phyloP scores from a whole-genome alignment of 2,797 vertebrate species.

The Catharus ustulatus region DNA sequence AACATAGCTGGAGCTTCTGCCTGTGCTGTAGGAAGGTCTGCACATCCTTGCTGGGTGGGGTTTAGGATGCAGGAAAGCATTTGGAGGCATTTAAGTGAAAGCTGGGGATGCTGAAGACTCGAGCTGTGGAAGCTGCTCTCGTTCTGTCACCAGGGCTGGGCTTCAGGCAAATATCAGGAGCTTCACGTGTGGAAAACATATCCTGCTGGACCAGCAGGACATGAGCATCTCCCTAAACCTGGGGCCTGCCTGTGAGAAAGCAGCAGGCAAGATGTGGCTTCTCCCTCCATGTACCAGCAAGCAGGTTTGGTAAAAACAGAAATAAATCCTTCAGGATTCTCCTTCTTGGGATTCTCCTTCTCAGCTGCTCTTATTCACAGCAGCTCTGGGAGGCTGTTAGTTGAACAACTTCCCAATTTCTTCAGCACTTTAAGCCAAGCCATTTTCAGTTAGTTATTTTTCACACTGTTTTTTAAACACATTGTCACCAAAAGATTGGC shows the following conservation, averaged over 20 bases:
- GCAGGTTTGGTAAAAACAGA: not conserved
- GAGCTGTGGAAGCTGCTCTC: not conserved
- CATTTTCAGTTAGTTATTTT: conserved; percentile 37
- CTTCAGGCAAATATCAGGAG: not conserved
- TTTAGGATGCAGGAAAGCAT: not conserved
- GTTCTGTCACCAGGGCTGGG: not conserved
- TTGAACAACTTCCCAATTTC: conserved; percentile 17
- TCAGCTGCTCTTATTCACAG: not conserved
- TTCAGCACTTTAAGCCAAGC: conserved; percentile 9
- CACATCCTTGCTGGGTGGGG: not conserved
- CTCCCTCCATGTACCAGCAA: not conserved
- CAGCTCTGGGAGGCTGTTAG: not conserved
- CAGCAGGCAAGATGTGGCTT: not conserved
- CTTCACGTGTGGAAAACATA: fast-evolving
- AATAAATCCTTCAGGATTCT: conserved; percentile 7
- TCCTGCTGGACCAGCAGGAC: not conserved
- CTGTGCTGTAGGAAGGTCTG: not conserved
- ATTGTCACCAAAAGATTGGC: not conserved
- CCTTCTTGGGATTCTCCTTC: conserved; percentile 16
- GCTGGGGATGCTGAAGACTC: not conserved
- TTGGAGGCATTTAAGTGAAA: not conserved
- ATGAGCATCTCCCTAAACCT: not conserved
- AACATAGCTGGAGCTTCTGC: not conserved
- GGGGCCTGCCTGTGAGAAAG: not conserved
- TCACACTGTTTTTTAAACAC: conserved; percentile 27